phyloP scores from a whole-genome alignment of 37 sponge, comb jelly and placozoan genomes.

The Haliclona indistincta region DNA sequence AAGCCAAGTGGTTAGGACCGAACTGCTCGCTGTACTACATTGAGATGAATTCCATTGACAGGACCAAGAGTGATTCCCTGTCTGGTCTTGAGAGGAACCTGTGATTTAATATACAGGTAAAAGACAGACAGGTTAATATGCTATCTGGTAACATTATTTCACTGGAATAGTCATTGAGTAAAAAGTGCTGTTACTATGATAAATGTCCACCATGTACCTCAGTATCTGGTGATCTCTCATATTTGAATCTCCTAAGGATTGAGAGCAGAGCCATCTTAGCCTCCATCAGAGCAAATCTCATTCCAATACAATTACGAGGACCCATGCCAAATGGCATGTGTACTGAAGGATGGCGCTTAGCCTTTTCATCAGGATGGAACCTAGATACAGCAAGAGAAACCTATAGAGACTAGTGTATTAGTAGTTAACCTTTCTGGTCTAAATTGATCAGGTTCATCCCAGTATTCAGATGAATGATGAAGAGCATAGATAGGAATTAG shows the following conservation, averaged over 20 bases:
- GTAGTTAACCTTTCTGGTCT: constrained; percentile 78
- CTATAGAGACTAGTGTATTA: no score
- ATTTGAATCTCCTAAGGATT: constrained; percentile 52
- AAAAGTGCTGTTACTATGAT: no score
- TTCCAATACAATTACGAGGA: constrained; percentile 81
- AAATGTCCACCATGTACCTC: no score
- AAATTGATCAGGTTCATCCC: constrained; percentile 80
- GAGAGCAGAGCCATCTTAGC: constrained; percentile 67
- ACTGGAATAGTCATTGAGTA: no score
- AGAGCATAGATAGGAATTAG: constrained; percentile 41
- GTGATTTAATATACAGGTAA: not conserved
- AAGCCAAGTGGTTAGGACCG: no score
- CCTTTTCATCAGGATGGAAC: constrained; percentile 70
- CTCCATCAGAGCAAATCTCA: constrained; percentile 81
- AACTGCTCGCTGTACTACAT: no score
- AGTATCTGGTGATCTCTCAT: constrained; percentile 50
- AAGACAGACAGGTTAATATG: no score
- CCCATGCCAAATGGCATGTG: constrained; percentile 82
- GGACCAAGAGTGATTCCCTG: constrained; percentile 66
- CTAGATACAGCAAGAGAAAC: no score
- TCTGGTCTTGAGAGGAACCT: constrained; percentile 39
- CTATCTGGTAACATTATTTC: no score
- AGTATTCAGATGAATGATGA: constrained; percentile 72
- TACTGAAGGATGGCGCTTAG: constrained; percentile 34
- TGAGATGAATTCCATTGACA: constrained; percentile 55